phyloP scores from a whole-genome alignment of 1,140 invertebrate genomes.

The Zophobas atratus region DNA sequence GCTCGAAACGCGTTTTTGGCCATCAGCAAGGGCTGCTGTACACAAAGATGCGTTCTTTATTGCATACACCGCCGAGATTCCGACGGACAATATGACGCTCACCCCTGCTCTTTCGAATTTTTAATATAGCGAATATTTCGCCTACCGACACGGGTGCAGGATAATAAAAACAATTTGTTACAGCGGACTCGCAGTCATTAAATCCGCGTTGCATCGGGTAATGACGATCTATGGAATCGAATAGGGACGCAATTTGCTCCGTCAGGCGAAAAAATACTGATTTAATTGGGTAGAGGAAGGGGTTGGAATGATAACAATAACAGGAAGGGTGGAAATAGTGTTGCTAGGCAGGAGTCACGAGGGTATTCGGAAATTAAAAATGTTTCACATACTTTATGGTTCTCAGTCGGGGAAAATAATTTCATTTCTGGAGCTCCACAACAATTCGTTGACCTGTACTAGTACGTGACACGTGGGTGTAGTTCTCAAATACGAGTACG shows the following conservation, averaged over 20 bases:
- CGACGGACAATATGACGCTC: conserved; percentile 34
- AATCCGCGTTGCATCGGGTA: conserved; percentile 26
- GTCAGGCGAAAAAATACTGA: conserved; percentile 22
- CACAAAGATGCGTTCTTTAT: conserved; percentile 43
- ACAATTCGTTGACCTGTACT: too few relatives aligned
- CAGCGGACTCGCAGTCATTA: conserved; percentile 20
- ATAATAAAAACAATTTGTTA: conserved; percentile 38
- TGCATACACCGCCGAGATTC: conserved; percentile 38
- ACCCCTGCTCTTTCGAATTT: conserved; percentile 7
- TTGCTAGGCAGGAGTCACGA: too few relatives aligned
- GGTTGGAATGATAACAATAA: background rate
- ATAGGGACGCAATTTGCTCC: conserved; percentile 8
- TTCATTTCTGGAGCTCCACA: too few relatives aligned
- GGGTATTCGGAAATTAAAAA: too few relatives aligned
- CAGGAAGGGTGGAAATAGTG: background rate
- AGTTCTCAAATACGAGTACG: too few relatives aligned
- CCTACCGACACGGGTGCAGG: background rate
- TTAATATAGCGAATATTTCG: conserved; percentile 28
- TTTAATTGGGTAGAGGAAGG: background rate
- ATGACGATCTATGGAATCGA: conserved; percentile 19
- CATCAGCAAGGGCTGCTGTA: conserved; percentile 29
- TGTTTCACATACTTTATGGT: too few relatives aligned
- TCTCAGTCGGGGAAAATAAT: too few relatives aligned
- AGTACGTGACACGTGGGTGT: too few relatives aligned
- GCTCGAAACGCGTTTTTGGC: conserved; percentile 27